phyloP scores from a whole-genome alignment of 2,888 invertebrate species.

The Lacanobia oleracea region DNA sequence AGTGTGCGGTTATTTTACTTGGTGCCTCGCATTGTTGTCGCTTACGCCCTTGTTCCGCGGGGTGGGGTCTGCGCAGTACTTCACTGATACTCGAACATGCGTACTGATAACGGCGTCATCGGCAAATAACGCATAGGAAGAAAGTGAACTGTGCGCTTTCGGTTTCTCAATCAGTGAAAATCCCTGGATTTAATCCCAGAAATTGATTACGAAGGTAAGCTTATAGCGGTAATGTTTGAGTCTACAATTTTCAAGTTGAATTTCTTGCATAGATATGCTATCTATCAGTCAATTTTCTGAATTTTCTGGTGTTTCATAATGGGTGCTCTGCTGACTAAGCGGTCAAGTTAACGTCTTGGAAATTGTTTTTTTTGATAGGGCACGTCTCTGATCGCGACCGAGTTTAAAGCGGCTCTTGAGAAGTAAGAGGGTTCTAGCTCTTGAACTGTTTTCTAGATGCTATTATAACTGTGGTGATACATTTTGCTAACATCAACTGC shows the following conservation, averaged over 20 bases:
- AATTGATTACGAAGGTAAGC: slow-evolving; percentile 17
- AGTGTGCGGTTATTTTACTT: slow-evolving; percentile 47
- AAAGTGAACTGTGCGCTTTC: slow-evolving; percentile 43
- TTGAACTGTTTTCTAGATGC: slow-evolving; percentile 2
- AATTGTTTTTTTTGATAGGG: slow-evolving; percentile 52
- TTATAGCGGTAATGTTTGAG: neutral
- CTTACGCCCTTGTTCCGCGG: slow-evolving; percentile 15
- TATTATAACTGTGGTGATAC: neutral
- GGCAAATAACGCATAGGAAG: slow-evolving; percentile 43
- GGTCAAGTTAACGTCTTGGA: slow-evolving; percentile 47
- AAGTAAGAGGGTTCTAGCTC: slow-evolving; percentile 24
- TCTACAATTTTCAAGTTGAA: neutral
- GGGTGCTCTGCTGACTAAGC: slow-evolving; percentile 20
- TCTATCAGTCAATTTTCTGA: slow-evolving; percentile 14
- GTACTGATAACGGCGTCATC: slow-evolving; percentile 54
- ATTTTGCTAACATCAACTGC: neutral
- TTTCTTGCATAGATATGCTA: neutral
- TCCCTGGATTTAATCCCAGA: slow-evolving; percentile 3
- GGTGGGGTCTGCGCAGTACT: slow-evolving; percentile 45
- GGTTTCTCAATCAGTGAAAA: slow-evolving; percentile 23
- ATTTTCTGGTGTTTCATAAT: slow-evolving; percentile 38
- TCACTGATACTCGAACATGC: slow-evolving; percentile 33
- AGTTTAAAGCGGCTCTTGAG: slow-evolving; percentile 38
- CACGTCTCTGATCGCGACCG: slow-evolving; percentile 52
- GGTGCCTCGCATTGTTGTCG: slow-evolving; percentile 35